Evolutionary conservation across 2,888 invertebrate species (phyloP).

Genomic region (Brachyopa scutellaris): DNA sequence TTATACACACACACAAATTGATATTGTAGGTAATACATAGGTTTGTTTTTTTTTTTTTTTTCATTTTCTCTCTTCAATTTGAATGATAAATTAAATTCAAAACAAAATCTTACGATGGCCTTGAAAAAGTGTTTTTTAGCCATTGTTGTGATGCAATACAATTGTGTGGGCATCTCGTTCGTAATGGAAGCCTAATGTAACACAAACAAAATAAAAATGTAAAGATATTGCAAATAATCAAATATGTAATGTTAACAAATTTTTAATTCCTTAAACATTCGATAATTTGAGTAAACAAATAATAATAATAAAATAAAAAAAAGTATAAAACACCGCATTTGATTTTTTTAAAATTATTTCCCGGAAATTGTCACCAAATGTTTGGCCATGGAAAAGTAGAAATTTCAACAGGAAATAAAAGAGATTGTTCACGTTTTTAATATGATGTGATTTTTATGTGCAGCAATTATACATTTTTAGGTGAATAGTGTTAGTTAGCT

Average conservation of each 20-base stretch:
- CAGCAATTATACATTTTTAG: no score
- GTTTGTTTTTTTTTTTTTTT: slow-evolving; percentile 68
- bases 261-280: slow-evolving; percentile 70
- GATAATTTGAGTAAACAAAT: slow-evolving; percentile 69
- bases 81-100: slow-evolving; percentile 10
- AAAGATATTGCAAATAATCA: slow-evolving; percentile 64
- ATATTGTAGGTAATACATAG: slow-evolving; percentile 61
- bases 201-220: slow-evolving; percentile 27
- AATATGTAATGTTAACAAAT: slow-evolving; percentile 48
- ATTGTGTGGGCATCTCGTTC: slow-evolving; percentile 31
- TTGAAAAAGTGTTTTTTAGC: slow-evolving; percentile 40
- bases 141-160: slow-evolving; percentile 35
- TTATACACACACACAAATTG: slow-evolving; percentile 52
- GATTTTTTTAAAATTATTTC: no score
- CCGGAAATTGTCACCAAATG: no score
- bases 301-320: neutral
- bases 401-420: no score
- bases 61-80: no score
- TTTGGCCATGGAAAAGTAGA: no score
- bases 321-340: no score
- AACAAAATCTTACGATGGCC: slow-evolving; percentile 32
- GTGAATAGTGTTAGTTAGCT: no score
- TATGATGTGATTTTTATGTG: no score
- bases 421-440: no score
- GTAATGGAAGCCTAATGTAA: slow-evolving; percentile 48